A percentile compares a stretch with the other conserved stretches of the same genome.
These are phyloP conservation scores for Malaclemys terrapin DNA, from an alignment of 2,113 vertebrate species.

Conservation along the genomic window DNA sequence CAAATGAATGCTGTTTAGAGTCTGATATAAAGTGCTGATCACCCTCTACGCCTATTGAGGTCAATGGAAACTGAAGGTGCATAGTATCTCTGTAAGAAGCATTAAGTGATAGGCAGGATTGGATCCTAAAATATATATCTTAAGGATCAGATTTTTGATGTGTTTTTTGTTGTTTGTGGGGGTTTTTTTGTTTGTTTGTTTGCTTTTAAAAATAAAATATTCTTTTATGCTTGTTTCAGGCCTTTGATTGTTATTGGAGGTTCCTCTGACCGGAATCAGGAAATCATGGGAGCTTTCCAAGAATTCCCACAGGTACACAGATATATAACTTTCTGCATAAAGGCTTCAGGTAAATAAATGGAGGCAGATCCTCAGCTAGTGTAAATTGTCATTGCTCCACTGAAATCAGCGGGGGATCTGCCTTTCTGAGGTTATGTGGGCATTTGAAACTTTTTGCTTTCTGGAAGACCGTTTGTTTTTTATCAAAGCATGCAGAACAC, in stretches of 20 bases:
- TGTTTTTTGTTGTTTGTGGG: neutral
- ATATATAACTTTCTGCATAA: neutral
- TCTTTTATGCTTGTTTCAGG: slow-evolving; percentile 77
- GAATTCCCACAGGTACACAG: slow-evolving; percentile 94
- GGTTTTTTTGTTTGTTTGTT: neutral
- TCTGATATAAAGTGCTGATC: neutral
- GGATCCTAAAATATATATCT: neutral
- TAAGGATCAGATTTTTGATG: neutral
- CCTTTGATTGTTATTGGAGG: slow-evolving; percentile 95
- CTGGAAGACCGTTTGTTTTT: neutral
- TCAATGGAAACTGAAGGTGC: neutral
- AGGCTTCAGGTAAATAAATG: neutral
- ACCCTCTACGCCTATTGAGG: neutral
- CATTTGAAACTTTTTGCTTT: neutral
- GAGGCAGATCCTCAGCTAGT: neutral
- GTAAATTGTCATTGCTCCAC: neutral
- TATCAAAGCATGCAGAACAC: neutral
- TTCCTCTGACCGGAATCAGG: slow-evolving; percentile 92
- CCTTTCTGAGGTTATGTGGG: neutral
- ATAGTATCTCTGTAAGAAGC: neutral
- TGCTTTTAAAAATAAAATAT: neutral
- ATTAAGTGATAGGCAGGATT: neutral
- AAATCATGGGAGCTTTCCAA: slow-evolving; percentile 96
- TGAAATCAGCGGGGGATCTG: neutral
- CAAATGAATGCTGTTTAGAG: accelerated